Evolutionary conservation across 2,888 invertebrate species (phyloP).

Genomic region (Hecatera dysodea): DNA sequence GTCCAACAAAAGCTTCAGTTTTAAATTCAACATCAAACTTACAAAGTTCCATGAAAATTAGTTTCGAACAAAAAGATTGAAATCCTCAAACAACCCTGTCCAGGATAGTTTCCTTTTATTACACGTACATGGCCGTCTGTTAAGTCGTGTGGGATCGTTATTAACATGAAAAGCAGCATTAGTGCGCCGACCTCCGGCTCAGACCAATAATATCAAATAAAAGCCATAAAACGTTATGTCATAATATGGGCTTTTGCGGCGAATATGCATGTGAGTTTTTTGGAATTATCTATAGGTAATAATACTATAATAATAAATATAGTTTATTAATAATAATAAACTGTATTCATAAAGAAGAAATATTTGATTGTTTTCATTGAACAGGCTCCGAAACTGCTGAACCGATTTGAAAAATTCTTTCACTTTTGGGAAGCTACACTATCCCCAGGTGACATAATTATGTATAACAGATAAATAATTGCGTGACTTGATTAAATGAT

Average conservation of each 20-base stretch:
- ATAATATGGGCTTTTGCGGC: conserved; percentile 40
- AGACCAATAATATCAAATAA: conserved; percentile 76
- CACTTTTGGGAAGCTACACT: too few species aligned
- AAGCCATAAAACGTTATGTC: conserved; percentile 68
- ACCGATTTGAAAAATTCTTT: too few species aligned
- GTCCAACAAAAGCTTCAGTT: conserved; percentile 58
- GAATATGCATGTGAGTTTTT: conserved; percentile 28
- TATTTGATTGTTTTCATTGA: too few species aligned
- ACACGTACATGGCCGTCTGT: conserved; percentile 52
- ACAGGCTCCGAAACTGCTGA: too few species aligned
- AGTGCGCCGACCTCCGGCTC: conserved; percentile 68
- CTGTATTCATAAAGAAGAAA: too few species aligned
- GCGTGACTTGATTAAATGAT: too few species aligned
- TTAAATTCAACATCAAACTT: conserved; percentile 62
- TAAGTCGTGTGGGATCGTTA: conserved; percentile 73
- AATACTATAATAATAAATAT: too few species aligned
- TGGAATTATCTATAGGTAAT: too few species aligned
- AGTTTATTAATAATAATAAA: too few species aligned
- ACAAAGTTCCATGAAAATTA: conserved; percentile 62
- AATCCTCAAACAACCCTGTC: conserved; percentile 59
- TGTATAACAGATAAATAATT: too few species aligned
- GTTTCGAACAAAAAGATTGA: conserved; percentile 65
- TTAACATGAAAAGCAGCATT: conserved; percentile 77
- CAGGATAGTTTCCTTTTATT: conserved; percentile 62
- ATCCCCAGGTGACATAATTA: too few species aligned